Base-by-base conservation (phyloP, 2,113 vertebrate species). In the Mixornis gularis region DNA sequence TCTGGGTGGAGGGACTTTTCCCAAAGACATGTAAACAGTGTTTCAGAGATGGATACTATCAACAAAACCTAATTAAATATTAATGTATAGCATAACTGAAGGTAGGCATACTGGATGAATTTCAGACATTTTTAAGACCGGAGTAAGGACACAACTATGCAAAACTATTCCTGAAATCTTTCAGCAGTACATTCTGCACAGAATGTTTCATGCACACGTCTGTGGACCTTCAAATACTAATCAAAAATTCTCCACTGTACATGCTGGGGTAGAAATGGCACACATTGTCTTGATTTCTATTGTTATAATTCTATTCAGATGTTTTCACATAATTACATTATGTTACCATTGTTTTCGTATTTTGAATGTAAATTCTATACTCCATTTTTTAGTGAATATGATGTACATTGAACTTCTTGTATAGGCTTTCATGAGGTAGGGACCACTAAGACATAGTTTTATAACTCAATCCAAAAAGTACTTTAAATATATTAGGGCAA, bases 131-230 rank as follows among this genome's bases (percentile, higher is more conserved):
- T 84, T 11, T 78, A 72, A 81, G 36, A 24, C 12, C 78, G 13
- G 6, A 68, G 11, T 59, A 34, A 77, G 74, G 10, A 36, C 0
- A 1, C 3, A 8, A 12, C 4, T 18, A 12, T 0, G 1, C 17
- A 52, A 83, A 86, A 80, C 7, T 29, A 71, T 32, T 81, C 49
- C 44, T 74, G 48, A 63, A 59, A 59, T 25, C 3, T 25, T 44
- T 74, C 27, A 68, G 17, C 36, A 60, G 27, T 32, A 86, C 25
- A 73, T 65, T 91, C 32, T 52, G 38, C n/a, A 62, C 17, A 44
- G 51, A 77, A 87, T 38, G 8, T 25, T 80, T 34, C 48, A 52
- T 8, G 16, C 8, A 24, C 7, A 14, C 4, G 1, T 8, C 27
- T 60, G 19, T 44, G 27, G 25, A 27, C 81, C 52, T 76, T 71